phyloP scores from a whole-genome alignment of 2,888 invertebrate genomes.

The Troilus luridus region DNA sequence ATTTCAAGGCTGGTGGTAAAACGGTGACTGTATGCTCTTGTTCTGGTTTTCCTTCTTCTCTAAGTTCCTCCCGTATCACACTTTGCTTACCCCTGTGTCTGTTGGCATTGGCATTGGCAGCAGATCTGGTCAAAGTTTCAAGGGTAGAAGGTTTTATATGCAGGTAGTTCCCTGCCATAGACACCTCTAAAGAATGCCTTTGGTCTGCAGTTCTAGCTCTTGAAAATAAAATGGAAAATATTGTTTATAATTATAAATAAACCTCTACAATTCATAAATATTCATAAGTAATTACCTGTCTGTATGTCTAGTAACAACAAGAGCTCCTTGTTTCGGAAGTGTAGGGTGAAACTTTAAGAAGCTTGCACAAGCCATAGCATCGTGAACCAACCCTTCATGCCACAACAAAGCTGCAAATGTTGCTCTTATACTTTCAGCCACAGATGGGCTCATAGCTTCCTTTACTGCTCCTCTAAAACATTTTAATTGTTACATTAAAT shows the following conservation, averaged over 20 bases:
- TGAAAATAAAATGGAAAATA: not conserved
- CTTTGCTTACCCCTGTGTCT: slow-evolving; percentile 73
- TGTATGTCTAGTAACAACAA: slow-evolving; percentile 78
- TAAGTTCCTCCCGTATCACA: slow-evolving; percentile 68
- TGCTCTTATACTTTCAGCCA: slow-evolving; percentile 92
- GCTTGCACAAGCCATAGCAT: slow-evolving; percentile 97
- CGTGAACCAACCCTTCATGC: slow-evolving; percentile 98
- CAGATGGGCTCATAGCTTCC: slow-evolving; percentile 90
- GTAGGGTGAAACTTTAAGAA: slow-evolving; percentile 94
- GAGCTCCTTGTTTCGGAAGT: slow-evolving; percentile 83
- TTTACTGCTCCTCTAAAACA: slow-evolving; percentile 76
- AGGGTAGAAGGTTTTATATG: slow-evolving; percentile 85
- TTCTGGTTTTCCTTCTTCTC: slow-evolving; percentile 44
- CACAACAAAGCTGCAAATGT: slow-evolving; percentile 96
- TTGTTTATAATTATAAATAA: not conserved
- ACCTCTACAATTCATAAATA: slow-evolving; percentile 40
- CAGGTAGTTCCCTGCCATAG: slow-evolving; percentile 77
- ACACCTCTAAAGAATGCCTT: slow-evolving; percentile 91
- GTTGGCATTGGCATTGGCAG: slow-evolving; percentile 84
- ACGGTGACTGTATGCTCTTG: slow-evolving; percentile 78
- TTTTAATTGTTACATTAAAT: not conserved
- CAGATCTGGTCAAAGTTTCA: slow-evolving; percentile 83
- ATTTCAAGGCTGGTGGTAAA: slow-evolving; percentile 88
- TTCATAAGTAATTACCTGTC: slow-evolving; percentile 67
- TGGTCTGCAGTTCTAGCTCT: slow-evolving; percentile 79